Evolutionary conservation across 2,113 vertebrate species (phyloP).

Genomic region (Cynopterus brachyotis): DNA sequence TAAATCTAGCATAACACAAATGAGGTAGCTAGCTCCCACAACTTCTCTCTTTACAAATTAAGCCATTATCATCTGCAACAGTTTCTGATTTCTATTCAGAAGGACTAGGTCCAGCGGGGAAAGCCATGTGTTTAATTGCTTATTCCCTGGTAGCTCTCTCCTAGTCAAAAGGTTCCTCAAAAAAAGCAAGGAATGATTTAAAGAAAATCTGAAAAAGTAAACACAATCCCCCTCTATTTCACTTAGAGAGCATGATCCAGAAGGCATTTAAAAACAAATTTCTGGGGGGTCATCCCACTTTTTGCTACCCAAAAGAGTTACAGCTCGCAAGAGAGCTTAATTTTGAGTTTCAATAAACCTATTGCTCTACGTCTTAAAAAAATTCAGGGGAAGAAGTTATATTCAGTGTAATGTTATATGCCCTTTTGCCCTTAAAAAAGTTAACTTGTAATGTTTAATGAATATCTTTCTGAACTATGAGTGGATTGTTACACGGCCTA

Average conservation of each 20-base stretch:
- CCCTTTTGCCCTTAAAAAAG: background rate
- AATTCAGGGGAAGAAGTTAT: background rate
- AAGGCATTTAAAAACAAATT: constrained; percentile 44
- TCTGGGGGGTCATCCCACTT: background rate
- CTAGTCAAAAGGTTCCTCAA: background rate
- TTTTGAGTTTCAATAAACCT: too few species aligned
- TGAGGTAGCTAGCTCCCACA: background rate
- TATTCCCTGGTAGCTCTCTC: background rate
- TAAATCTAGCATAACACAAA: background rate
- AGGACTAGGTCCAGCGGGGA: background rate
- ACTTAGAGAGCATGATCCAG: background rate
- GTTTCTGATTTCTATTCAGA: background rate
- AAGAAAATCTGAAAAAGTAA: background rate
- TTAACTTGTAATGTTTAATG: background rate
- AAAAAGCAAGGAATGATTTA: background rate
- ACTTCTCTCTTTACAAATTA: background rate
- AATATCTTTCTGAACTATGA: background rate
- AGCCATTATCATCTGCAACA: background rate
- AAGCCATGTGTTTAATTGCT: background rate
- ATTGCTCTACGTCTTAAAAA: too few species aligned
- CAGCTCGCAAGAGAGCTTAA: too few species aligned
- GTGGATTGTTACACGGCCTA: background rate
- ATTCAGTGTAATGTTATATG: background rate
- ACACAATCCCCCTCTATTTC: background rate
- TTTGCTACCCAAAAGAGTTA: too few species aligned